Base-by-base conservation (phyloP, 2,888 invertebrate species). In the Epicampocera succincta region DNA sequence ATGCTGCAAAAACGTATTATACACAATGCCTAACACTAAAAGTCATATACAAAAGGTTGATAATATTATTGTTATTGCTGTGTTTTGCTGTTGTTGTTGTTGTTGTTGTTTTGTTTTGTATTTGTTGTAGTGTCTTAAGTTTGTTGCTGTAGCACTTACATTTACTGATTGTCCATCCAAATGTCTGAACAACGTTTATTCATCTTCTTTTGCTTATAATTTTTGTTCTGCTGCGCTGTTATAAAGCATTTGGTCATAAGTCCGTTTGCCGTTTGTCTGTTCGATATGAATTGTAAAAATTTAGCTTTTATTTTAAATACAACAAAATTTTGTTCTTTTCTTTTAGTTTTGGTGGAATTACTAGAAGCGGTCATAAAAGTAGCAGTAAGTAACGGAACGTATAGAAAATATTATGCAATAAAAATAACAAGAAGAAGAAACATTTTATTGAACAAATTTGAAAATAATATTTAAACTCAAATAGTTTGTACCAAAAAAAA, bases 131-230 rank as follows among this genome's bases (percentile, higher is more conserved):
- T 63, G 29, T 29, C 33, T 63, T 3, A 13, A 48, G 46, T 33
- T 63, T 44, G 44, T 69, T 56, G 56, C 25, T 65, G 21, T 46
- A 74, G 78, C 72, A 72, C 52, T 78, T 78, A 66, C 78, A 79
- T 66, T 65, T 48, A 68, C 65, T 54, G 69, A 71, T 71, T 65
- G 71, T 71, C 80, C 75, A 80, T 38, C 74, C 50, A 60, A 60
- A 74, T 75, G 69, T 75, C 58, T 65, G 56, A 71, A 65, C 69
- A 75, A 65, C 69, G 71, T 75, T 80, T 75, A 74, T 74, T 78
- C 60, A 46, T 74, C 63, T 19, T 38, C 3, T 33, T 12, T 38
- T 54, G 29, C n/a, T 8, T 17, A 44, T 65, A 38, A 71, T 19
- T 40, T 46, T 17, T 52, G 52, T 52, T 40, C 15, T 40, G 21